Evolutionary conservation across 1,140 invertebrate species (phyloP), one percentile per base, ranked within the genome.

Genomic region (Hylaeus anthracinus): DNA sequence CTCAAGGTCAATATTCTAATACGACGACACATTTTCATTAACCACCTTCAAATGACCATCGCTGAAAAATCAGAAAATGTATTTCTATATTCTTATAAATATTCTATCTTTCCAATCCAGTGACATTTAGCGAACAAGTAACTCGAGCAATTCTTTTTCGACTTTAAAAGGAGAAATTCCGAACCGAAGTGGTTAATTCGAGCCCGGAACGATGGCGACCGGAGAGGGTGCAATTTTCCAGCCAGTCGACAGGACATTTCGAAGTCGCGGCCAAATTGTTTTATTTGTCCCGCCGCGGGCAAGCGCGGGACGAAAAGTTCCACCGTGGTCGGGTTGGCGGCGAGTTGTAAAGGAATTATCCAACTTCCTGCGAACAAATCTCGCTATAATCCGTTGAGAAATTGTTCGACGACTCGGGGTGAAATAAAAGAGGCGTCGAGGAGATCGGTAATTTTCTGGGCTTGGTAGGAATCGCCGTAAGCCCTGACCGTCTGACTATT

Each of bases 261-360:
- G 65, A 56, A 63, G 66, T 65, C 26, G 43, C 9, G 48, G 39
- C 15, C 5, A 41, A 79, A 85, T 85, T 85, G 82, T 86, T 77
- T 69, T 72, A 86, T 86, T 80, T 86, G 66, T 58, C n/a, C 8
- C n/a, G n/a, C 1, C 26, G 9, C 15, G 48, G 26, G 3, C 61
- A 53, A 6, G 14, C 15, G 26, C 51, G 51, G 51, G 10, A 45
- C 2, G 26, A 53, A 37, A 60, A 79, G 12, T 51, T 61, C 76
- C 9, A n/a, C 15, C 3, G 15, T 14, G 56, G 6, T 5, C 65
- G 65, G 8, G 10, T 4, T 12, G 1, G 43, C 45, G 48, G 48
- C 72, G 69, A 77, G 72, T 83, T 83, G 65, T 75, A 74, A 86
- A 84, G 78, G 78, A 72, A 87, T 86, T 86, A 86, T 9, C 81